phyloP scores from a whole-genome alignment of 2,888 invertebrate genomes.

The Agrochola macilenta region DNA sequence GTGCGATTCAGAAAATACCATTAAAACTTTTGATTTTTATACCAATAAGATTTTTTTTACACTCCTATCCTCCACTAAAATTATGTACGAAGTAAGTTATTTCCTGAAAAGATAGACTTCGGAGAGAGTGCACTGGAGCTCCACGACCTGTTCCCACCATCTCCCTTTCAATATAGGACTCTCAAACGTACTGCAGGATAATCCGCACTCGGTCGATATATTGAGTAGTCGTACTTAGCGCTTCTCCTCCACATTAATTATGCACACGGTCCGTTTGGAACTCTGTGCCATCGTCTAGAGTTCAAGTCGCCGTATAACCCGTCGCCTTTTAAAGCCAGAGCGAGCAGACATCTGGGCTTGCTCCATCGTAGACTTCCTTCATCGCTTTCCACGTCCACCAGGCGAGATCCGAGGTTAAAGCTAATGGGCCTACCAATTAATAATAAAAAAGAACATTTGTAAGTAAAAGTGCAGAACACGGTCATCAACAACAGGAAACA shows the following conservation, averaged over 20 bases:
- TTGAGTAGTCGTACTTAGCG: not conserved
- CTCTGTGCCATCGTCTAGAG: not conserved
- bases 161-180: not conserved
- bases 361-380: not conserved
- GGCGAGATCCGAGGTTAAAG: not conserved
- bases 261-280: not conserved
- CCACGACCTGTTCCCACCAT: not conserved
- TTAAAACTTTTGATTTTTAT: slow-evolving; percentile 91
- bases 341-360: not conserved
- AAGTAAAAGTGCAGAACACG: not conserved
- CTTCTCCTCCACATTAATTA: not conserved
- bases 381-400: not conserved
- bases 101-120: not conserved
- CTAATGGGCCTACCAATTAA: not conserved
- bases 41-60: slow-evolving; percentile 87
- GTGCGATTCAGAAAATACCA: slow-evolving; percentile 91
- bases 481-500: not conserved
- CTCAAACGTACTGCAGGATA: not conserved
- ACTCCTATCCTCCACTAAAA: slow-evolving; percentile 40
- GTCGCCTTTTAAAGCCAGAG: not conserved
- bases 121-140: too few species aligned
- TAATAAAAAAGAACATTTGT: not conserved
- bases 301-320: not conserved
- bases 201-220: not conserved
- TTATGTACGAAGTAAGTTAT: not conserved